A percentile compares a stretch with the other conserved stretches of the same genome.
Evolutionary conservation across 2,113 vertebrate species (phyloP).

Genomic region (Phainopepla nitens): DNA sequence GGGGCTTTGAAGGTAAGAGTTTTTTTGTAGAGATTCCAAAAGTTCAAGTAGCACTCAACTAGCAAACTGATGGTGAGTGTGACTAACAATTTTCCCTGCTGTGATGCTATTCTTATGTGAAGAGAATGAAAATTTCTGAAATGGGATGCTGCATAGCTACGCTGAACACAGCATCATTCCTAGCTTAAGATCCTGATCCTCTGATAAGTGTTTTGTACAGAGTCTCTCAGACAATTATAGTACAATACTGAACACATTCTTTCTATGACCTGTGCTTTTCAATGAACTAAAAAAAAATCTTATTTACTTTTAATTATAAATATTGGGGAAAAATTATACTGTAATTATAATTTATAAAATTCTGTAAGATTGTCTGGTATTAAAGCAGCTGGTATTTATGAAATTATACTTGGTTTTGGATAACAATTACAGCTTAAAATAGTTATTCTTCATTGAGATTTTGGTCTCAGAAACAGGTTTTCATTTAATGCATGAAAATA

Average conservation of each 20-base stretch:
- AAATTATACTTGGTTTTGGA: neutral
- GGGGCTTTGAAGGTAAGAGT: neutral
- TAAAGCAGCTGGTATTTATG: neutral
- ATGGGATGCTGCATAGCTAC: neutral
- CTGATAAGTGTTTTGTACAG: neutral
- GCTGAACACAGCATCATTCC: neutral
- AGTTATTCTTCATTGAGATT: neutral
- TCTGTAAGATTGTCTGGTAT: neutral
- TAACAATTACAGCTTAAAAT: neutral
- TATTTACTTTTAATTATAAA: neutral
- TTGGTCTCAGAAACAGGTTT: neutral
- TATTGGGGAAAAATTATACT: neutral
- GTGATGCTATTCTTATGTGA: neutral
- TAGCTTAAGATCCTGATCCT: neutral
- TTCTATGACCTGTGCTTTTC: neutral
- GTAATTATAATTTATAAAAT: neutral
- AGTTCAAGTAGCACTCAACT: neutral
- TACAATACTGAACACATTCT: neutral
- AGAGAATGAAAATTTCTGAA: neutral
- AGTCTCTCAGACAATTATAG: neutral
- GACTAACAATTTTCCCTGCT: neutral
- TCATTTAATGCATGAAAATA: neutral
- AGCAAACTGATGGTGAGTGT: neutral
- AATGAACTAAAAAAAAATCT: neutral
- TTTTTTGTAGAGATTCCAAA: neutral